Evolutionary conservation across 64 coral and sea anemone species (phyloP).

Genomic region (Platygyra sinensis): DNA sequence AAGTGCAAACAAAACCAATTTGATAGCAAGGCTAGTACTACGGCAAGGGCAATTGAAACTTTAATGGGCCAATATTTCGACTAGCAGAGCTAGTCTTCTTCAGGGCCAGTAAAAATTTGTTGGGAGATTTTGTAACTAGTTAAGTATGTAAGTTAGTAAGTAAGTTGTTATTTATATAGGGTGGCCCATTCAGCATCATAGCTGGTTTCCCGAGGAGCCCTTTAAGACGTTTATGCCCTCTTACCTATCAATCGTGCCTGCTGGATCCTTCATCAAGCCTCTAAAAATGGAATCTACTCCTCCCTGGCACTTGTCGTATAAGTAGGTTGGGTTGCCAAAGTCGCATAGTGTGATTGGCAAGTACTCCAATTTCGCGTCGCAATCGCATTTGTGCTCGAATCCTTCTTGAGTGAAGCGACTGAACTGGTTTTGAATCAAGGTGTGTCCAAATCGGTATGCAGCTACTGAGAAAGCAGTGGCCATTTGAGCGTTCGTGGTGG

Average conservation of each 20-base stretch:
- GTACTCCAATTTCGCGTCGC: background rate
- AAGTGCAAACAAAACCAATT: no score
- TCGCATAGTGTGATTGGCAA: background rate
- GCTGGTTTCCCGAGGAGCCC: no score
- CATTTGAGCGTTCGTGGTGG: background rate
- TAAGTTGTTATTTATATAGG: no score
- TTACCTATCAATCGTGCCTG: constrained; percentile 32
- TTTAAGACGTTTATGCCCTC: background rate
- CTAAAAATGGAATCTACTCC: constrained; percentile 52
- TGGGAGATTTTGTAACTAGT: no score
- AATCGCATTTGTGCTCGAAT: constrained; percentile 8
- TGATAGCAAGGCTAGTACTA: no score
- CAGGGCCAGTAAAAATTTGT: no score
- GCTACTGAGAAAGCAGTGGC: constrained; percentile 41
- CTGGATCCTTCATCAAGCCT: constrained; percentile 17
- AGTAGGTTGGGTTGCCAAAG: constrained; percentile 22
- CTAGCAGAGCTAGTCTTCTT: no score
- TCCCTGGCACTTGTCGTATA: constrained; percentile 30
- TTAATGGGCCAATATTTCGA: no score
- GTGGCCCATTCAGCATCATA: no score
- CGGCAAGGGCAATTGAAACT: no score
- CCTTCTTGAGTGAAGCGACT: background rate
- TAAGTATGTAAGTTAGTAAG: no score
- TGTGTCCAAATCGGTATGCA: constrained; percentile 78
- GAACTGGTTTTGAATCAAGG: constrained; percentile 31